Conservation (phyloP, 2,797 vertebrate genomes). For the Phrynocephalus guinanensis region DNA sequence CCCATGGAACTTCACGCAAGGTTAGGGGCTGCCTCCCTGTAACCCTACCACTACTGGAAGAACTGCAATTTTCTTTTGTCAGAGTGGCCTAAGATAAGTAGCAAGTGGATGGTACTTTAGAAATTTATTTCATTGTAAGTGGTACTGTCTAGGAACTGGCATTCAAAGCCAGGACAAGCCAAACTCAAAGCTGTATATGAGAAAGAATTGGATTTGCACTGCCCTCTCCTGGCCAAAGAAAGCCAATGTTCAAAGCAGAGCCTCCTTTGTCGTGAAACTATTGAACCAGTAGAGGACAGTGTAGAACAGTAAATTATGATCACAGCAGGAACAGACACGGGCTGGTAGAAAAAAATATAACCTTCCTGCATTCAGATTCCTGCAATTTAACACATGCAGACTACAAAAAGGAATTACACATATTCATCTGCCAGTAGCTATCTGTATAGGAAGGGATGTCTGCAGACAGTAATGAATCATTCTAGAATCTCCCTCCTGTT, state of each 20-base stretch:
- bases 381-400: not conserved
- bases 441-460: not conserved
- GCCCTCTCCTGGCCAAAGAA: not conserved
- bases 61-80: not conserved
- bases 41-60: not conserved
- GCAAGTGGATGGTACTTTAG: not conserved
- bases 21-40: not conserved
- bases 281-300: not conserved
- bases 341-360: not conserved
- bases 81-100: not conserved
- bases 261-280: not conserved
- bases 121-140: not conserved
- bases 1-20: not conserved
- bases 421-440: not conserved
- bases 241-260: not conserved
- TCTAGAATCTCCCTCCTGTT: not conserved
- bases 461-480: not conserved
- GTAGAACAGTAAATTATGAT: not conserved
- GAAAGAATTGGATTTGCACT: not conserved
- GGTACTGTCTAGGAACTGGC: not conserved
- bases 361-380: not conserved
- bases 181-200: not conserved
- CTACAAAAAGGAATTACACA: slow-evolving; percentile 4
- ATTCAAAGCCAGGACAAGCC: not conserved
- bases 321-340: not conserved